These are phyloP conservation scores for Calvadosia cruxmelitensis DNA, from an alignment of 30 jellyfish, hydroid and myxozoan genomes.

Conservation along the genomic window DNA sequence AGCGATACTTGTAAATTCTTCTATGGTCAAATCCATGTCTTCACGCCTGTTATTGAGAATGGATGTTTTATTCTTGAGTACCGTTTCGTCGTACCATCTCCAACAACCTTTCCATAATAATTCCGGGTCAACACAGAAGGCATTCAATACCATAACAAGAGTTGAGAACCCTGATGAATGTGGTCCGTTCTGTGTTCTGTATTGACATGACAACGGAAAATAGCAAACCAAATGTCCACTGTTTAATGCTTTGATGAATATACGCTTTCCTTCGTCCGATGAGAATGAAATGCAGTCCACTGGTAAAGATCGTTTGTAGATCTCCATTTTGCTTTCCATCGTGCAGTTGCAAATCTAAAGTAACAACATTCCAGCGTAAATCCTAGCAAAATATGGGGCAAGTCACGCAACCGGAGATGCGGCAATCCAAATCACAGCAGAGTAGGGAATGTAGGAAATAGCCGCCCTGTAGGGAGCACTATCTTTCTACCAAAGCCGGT, in stretches of 20 bases:
- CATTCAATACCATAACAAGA: slow-evolving; percentile 14
- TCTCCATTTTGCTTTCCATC: too few relatives aligned
- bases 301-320: neutral
- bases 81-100: slow-evolving; percentile 21
- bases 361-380: too few relatives aligned
- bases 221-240: neutral
- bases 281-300: neutral
- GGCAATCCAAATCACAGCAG: too few relatives aligned
- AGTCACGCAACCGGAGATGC: too few relatives aligned
- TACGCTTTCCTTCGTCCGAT: neutral
- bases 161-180: slow-evolving; percentile 4
- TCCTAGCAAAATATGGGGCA: too few relatives aligned
- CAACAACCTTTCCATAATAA: slow-evolving; percentile 16
- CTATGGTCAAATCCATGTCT: neutral
- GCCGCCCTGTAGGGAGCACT: too few relatives aligned
- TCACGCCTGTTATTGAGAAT: neutral
- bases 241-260: neutral
- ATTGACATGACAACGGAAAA: slow-evolving; percentile 5
- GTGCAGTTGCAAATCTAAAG: too few relatives aligned
- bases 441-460: too few relatives aligned
- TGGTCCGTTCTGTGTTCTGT: slow-evolving; percentile 8
- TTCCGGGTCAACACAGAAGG: slow-evolving; percentile 15
- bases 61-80: neutral
- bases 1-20: slow-evolving; percentile 1
- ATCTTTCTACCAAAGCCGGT: too few relatives aligned